Evolutionary conservation across 2,888 invertebrate species (phyloP), one percentile per base, ranked within the genome.

Genomic region (Microchrysa polita): DNA sequence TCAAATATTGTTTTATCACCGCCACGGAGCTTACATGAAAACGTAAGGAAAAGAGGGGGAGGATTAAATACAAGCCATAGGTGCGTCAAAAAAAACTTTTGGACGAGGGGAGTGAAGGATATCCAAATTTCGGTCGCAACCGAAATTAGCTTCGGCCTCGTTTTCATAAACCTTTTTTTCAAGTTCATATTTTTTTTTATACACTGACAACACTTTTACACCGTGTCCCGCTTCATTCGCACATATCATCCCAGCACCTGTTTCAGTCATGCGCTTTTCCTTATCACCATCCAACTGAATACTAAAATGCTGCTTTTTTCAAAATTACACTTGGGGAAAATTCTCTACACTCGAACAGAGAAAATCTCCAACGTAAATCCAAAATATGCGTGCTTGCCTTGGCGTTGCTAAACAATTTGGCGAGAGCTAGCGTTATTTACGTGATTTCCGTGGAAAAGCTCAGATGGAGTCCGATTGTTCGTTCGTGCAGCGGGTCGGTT

Each of bases 371-470:
- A 52, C 4, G 7, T 53, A 52, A 10, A 67, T 34, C 27, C 27
- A 12, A n/a, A 40, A 69, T 10, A n/a, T n/a, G n/a, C 40, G 55
- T 40, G 27, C 27, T 55, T 16, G 57, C 57, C 42, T 57, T 55
- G 67, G 40, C 69, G 55, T 57, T 55, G 69, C 55, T 40, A 55
- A 69, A 55, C 69, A 69, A 12, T 69, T 55, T 40, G 40, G 69
- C 55, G 18, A 23, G 20, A 1, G 20, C 18, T 42, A n/a, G 20
- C 22, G 22, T 55, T 40, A 57, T 69, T 69, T 69, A 18, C 18
- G 69, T 69, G 69, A 14, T 69, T 69, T 48, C 42, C 40, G 40
- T 69, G 40, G 69, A 69, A 57, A 69, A 55, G 69, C 69, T 69
- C 69, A 52, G 23, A 44, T 53, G 16, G 69, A 55, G 69, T 40